These are phyloP conservation scores for Xanthia icteritia DNA, from an alignment of 2,888 invertebrate species.

Conservation along the genomic window DNA sequence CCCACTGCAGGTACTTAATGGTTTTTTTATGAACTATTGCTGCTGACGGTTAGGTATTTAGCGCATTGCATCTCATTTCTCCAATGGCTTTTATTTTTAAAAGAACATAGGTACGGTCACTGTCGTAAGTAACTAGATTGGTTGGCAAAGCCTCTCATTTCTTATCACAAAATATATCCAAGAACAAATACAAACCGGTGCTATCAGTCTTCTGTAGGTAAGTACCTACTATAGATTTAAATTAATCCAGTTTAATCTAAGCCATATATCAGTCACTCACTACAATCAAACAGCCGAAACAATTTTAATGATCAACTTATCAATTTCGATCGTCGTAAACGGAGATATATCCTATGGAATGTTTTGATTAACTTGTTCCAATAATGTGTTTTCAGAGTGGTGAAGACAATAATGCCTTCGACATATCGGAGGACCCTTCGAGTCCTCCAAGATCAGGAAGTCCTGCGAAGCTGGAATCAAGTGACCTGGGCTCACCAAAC, in stretches of 20 bases:
- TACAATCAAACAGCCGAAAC: conserved; percentile 21
- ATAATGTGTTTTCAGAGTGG: conserved; percentile 59
- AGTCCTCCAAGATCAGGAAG: conserved; percentile 9
- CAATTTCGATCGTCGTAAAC: conserved; percentile 4
- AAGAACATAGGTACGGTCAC: neutral
- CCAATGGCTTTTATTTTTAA: neutral
- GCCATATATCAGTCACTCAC: conserved; percentile 4
- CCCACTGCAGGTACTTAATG: neutral
- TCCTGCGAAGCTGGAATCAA: conserved; percentile 13
- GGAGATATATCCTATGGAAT: conserved; percentile 8
- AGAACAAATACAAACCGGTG: neutral
- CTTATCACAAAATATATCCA: neutral
- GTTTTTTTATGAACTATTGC: neutral
- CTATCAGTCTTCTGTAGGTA: neutral
- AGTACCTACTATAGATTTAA: neutral
- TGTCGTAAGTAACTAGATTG: neutral
- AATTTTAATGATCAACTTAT: conserved; percentile 8
- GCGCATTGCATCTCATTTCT: neutral
- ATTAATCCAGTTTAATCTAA: conserved; percentile 32
- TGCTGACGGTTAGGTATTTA: neutral
- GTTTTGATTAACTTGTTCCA: conserved; percentile 3
- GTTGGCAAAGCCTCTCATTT: neutral
- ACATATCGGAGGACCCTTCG: conserved; percentile 57
- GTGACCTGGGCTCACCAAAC: conserved; percentile 1
- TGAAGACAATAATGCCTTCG: conserved; percentile 62